Evolutionary conservation across 2,113 vertebrate species (phyloP), one percentile per base, ranked within the genome.

Genomic region (Pterophyllum scalare): DNA sequence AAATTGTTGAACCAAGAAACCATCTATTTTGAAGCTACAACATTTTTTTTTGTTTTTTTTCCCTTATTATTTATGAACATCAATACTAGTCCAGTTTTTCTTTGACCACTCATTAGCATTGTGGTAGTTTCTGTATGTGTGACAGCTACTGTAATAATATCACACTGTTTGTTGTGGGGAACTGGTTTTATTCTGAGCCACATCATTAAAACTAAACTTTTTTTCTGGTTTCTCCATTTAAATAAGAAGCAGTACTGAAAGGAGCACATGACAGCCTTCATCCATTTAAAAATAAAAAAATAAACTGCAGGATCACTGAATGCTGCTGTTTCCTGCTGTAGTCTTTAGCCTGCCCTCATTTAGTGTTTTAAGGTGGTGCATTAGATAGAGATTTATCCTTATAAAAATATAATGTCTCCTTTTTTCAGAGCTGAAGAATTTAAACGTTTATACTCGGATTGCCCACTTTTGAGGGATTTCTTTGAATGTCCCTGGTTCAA

Each of bases 211-310:
- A 15, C 22, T 17, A 6, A 26, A 3, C 20, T 15, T 56, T 61
- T 59, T 57, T 15, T n/a, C 20, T 38, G 46, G 19, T 20, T 65
- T 74, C 12, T 74, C 61, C 35, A 28, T 20, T 75, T 28, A 54
- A 26, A 70, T 35, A 40, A 26, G 20, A 57, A 15, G n/a, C 43
- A 33, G 46, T 5, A 6, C 22, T 78, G 7, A 77, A 67, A 62
- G 57, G 62, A 86, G 84, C 24, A 38, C 28, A 60, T 46, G 87
- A 77, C 77, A 76, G 61, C 79, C 62, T 86, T 88, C 82, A 89
- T 94, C 84, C 78, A 83, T 90, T 92, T 94, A 91, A 84, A 89
- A 88, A 91, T 75, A 85, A 91, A 5, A 11, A 90, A 82, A 85
- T 52, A 90, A 83, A 81, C 43, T 82, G 76, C 54, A 77, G 75